Evolutionary conservation across 2,113 vertebrate genomes (phyloP), one percentile per base, ranked within the genome.

Genomic region (Tretioscincus oriximinensis): DNA sequence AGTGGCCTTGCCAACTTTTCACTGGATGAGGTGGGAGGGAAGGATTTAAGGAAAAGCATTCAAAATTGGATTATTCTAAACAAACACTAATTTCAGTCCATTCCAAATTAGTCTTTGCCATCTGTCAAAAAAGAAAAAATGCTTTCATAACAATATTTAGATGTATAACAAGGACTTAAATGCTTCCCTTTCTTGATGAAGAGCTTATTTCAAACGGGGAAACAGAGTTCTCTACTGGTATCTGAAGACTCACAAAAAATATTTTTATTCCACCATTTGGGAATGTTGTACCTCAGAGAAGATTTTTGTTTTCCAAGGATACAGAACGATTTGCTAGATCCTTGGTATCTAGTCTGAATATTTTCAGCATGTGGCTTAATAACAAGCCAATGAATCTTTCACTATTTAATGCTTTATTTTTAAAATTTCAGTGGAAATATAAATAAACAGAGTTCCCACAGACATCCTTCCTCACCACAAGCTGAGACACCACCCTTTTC

Each of bases 381-480:
- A 18, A 5, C 26, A 75, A 69, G 6, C 64, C 80, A 81, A 75
- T 41, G n/a, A 60, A 78, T 35, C 18, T 24, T 31, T 79, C 70
- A 31, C 60, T 60, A 54, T 24, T 68, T 67, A 68, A 45, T 45
- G 47, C 21, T 41, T 9, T 58, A 60, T 67, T 31, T 26, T 65
- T 79, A 31, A 58, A n/a, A 67, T 60, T 75, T 45, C 64, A 75
- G 11, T 28, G 20, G 65, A 81, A 76, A 69, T 75, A 12, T 75
- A 81, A 68, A 76, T 24, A 63, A 67, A 67, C 6, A 78, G 29
- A 9, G 41, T 81, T 24, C 12, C 72, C 31, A 47, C 11, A 68
- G 65, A 60, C 71, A 68, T 61, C 35, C 18, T 51, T 75, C 26
- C 29, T 66, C 35, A 20, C 49, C 51, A 7, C 26, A 68, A 47